These are phyloP conservation scores for Synaphobranchus kaupii DNA, from an alignment of 2,797 vertebrate genomes.

Conservation along the genomic window DNA sequence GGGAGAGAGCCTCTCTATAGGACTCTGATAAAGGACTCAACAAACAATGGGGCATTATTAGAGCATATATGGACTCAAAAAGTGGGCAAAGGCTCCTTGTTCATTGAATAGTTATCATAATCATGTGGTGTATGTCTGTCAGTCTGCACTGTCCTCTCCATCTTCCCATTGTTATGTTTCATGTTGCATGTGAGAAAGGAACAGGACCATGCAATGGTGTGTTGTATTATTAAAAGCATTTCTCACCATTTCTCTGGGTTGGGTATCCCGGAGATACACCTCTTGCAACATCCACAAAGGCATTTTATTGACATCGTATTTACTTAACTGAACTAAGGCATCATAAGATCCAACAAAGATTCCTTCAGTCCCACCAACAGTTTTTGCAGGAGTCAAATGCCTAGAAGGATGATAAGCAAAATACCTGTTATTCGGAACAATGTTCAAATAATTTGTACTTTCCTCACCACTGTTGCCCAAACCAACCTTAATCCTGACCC, in stretches of 20 bases:
- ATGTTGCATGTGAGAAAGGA: no score
- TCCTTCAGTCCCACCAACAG: background rate
- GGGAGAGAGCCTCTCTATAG: no score
- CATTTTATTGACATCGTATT: background rate
- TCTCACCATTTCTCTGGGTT: constrained; percentile 31
- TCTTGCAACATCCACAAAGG: constrained; percentile 33
- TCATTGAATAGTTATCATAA: no score
- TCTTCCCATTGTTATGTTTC: background rate
- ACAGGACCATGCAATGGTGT: background rate
- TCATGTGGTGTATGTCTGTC: background rate
- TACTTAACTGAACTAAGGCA: background rate
- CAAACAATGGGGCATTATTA: background rate
- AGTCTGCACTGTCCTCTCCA: background rate
- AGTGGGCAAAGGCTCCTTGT: background rate
- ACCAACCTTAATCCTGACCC: background rate
- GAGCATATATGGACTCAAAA: background rate
- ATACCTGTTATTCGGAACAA: background rate
- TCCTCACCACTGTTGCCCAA: background rate
- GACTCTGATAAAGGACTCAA: no score
- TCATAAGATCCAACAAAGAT: background rate
- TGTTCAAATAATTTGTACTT: background rate
- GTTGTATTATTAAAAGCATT: background rate
- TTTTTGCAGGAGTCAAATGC: background rate
- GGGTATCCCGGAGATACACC: constrained; percentile 24
- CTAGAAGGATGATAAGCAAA: background rate